phyloP scores from a whole-genome alignment of 1,140 invertebrate genomes.

The Papilio aristodemus region DNA sequence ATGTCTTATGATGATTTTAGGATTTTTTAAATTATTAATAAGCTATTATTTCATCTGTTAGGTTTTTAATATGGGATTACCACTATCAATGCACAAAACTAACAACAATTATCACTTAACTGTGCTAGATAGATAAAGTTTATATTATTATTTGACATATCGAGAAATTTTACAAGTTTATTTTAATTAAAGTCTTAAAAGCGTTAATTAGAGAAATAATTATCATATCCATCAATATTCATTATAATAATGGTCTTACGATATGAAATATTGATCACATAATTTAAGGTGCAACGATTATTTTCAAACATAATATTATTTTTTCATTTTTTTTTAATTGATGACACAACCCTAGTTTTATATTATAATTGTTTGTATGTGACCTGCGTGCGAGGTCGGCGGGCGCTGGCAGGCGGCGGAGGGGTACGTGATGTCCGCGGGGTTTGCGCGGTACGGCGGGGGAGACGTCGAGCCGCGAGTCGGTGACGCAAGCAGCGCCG shows the following conservation, averaged over 20 bases:
- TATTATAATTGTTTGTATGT: constrained; percentile 49
- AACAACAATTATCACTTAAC: background rate
- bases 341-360: constrained; percentile 25
- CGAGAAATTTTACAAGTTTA: too few relatives aligned
- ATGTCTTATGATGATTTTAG: too few relatives aligned
- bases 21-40: background rate
- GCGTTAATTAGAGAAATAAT: too few relatives aligned
- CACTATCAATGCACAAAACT: background rate
- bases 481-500: constrained; percentile 40
- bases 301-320: background rate
- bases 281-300: too few relatives aligned
- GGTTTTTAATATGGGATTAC: constrained; percentile 1
- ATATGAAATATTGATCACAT: too few relatives aligned
- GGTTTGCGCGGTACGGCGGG: constrained; percentile 34
- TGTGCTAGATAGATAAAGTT: constrained; percentile 9
- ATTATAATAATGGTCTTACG: background rate
- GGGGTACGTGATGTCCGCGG: background rate
- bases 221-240: background rate
- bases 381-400: constrained; percentile 55
- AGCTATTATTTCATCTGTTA: background rate
- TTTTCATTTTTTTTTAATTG: background rate
- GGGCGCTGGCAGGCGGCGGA: constrained; percentile 14
- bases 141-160: too few relatives aligned
- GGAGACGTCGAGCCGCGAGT: constrained; percentile 36
- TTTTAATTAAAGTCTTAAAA: too few relatives aligned